Conservation (phyloP, 1,140 invertebrate species). For the Drosophila leontia region DNA sequence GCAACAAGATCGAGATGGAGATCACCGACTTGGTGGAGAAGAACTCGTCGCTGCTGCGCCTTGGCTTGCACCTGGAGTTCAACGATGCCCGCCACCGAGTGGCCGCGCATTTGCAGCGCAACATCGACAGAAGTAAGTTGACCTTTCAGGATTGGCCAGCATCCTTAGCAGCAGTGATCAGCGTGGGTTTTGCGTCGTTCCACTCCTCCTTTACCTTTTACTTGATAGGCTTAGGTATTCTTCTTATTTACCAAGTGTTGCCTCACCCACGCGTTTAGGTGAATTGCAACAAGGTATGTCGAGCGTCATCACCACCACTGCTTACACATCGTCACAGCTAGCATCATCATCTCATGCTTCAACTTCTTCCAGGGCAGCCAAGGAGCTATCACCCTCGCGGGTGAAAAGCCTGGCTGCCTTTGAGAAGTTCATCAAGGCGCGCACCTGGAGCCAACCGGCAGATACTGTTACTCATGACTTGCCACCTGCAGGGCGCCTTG, state of each 20-base stretch:
- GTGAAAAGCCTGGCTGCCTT: conserved; percentile 70
- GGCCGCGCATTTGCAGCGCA: conserved; percentile 96
- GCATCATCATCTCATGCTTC: conserved; percentile 45
- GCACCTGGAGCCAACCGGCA: conserved; percentile 62
- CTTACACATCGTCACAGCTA: conserved; percentile 50
- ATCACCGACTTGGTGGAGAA: conserved; percentile 96
- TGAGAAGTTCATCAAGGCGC: conserved; percentile 68
- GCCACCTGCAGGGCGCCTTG: conserved; percentile 66
- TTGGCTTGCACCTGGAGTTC: conserved; percentile 98
- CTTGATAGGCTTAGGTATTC: conserved; percentile 52
- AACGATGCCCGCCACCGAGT: conserved; percentile 97
- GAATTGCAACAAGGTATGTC: conserved; percentile 81
- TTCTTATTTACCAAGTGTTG: conserved; percentile 41
- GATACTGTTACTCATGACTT: conserved; percentile 71
- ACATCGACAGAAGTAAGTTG: conserved; percentile 97
- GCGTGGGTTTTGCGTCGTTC: conserved; percentile 55
- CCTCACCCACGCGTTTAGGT: conserved; percentile 74
- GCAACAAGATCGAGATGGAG: conserved; percentile 99
- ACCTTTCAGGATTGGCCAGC: conserved; percentile 31
- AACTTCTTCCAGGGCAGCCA: conserved; percentile 20
- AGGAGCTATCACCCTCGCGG: conserved; percentile 55
- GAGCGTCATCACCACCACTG: conserved; percentile 22
- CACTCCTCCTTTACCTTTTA: conserved; percentile 12
- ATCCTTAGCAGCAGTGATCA: conserved; percentile 37
- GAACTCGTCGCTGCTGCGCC: conserved; percentile 95